phyloP scores from a whole-genome alignment of 2,888 invertebrate species.

The Drosophila subquinaria region DNA sequence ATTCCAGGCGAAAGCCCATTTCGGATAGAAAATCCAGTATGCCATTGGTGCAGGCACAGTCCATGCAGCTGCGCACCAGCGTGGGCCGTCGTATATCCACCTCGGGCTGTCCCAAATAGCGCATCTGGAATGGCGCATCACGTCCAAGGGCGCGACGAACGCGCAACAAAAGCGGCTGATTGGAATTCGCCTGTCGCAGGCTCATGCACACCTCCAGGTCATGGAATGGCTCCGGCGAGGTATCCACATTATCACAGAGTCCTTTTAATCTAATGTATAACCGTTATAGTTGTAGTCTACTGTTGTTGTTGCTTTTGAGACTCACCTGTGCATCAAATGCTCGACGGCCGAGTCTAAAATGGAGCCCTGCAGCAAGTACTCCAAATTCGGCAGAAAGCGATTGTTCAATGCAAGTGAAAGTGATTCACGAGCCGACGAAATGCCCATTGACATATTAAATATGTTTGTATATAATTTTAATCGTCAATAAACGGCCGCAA shows the following conservation, averaged over 20 bases:
- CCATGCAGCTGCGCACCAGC: conserved; percentile 95
- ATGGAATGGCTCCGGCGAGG: conserved; percentile 95
- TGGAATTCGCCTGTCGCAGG: conserved; percentile 89
- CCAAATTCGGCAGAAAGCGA: conserved; percentile 96
- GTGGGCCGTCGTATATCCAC: conserved; percentile 95
- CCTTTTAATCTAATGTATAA: conserved; percentile 89
- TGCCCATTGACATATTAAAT: conserved; percentile 38
- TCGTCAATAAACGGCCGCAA: neutral
- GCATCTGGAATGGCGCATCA: conserved; percentile 90
- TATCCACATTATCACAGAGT: conserved; percentile 96
- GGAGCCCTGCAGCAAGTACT: conserved; percentile 97
- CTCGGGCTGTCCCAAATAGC: conserved; percentile 97
- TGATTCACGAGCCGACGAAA: conserved; percentile 86
- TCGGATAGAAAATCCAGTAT: conserved; percentile 96
- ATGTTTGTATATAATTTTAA: neutral
- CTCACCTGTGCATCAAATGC: conserved; percentile 92
- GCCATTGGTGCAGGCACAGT: conserved; percentile 95
- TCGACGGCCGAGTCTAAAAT: conserved; percentile 96
- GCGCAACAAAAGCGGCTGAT: conserved; percentile 90
- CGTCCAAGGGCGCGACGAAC: conserved; percentile 94
- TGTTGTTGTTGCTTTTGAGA: neutral
- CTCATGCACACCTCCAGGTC: conserved; percentile 97
- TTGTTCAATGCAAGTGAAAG: conserved; percentile 92
- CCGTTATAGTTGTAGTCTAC: too few relatives aligned
- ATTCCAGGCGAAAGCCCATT: conserved; percentile 95